Base-by-base conservation (phyloP, 2,797 vertebrate genomes). In the Alosa sapidissima region DNA sequence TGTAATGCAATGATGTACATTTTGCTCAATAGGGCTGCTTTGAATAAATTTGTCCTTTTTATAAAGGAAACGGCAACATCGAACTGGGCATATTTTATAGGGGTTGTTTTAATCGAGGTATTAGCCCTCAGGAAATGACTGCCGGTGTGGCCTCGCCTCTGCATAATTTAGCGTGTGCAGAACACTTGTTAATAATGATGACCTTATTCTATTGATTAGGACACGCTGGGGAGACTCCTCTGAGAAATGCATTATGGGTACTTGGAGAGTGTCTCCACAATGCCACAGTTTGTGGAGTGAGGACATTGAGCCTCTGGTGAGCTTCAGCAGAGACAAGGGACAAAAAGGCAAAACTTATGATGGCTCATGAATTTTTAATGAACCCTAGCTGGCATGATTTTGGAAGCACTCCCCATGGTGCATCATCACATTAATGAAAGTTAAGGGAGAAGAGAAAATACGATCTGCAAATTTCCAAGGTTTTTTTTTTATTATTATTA, bases 341-440 rank as follows among this genome's bases (percentile, higher is more conserved):
- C 21, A 21, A 7, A 36, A 65, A 62, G 28, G 47, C 58, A 62
- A 8, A 41, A 65, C 47, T 62, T 62, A 24, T 24, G 58, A 24
- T 72, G 3, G 16, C 82, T 68, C 83, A 51, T 55, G 60, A 54
- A 0, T 86, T 85, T 85, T 75, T 82, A 81, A 86, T 86, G 65
- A 84, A 45, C 62, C 83, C 33, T 19, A 84, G 58, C 10, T n/a
- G 19, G 33, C 14, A 41, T 54, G 81, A 55, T 78, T 84, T 88
- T 83, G 33, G 47, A 82, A 84, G 62, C 62, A 60, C 68, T 86
- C 83, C 51, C 75, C 81, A 60, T 81, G 81, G 65, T 86, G 84
- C 49, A 58, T 86, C 81, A 78, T 81, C 52, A 54, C 83, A 52
- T 86, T 49, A 84, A 65, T 19, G 3, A 21, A 84, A 81, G 81